A percentile compares a stretch with the other conserved stretches of the same genome.
Evolutionary conservation across 1,140 invertebrate genomes (phyloP).

Genomic region (Drosophila pseudoobscura): DNA sequence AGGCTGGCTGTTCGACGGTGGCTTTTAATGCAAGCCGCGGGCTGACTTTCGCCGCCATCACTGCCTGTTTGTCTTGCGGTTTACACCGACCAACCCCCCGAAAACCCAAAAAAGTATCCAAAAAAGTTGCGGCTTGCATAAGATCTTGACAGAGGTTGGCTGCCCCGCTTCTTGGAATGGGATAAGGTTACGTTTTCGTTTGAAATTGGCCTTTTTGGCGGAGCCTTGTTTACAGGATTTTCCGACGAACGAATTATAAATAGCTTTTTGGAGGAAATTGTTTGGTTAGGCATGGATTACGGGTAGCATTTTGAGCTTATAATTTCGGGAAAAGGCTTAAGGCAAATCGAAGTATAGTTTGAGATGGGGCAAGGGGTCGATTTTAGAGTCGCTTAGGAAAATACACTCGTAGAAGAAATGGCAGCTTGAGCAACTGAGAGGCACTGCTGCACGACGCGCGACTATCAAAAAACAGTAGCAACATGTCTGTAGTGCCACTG

Average conservation of each 20-base stretch:
- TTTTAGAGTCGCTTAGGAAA: no score
- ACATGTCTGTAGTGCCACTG: no score
- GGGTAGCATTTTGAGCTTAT: no score
- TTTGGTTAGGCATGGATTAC: not conserved
- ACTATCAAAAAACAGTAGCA: no score
- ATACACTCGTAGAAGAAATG: no score
- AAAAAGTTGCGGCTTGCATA: conserved; percentile 6
- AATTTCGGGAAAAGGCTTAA: not conserved
- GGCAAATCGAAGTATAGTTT: no score
- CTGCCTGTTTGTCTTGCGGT: conserved; percentile 60
- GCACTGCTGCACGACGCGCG: no score
- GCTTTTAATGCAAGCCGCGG: conserved; percentile 54
- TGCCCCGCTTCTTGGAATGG: not conserved
- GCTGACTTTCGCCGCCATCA: conserved; percentile 20
- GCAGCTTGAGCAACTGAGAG: no score
- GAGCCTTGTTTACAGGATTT: not conserved
- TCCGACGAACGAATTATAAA: conserved; percentile 13
- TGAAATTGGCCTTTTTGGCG: not conserved
- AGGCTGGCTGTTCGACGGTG: conserved; percentile 53
- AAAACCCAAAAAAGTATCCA: conserved; percentile 25
- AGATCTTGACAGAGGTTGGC: conserved; percentile 48
- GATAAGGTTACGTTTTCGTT: conserved; percentile 1
- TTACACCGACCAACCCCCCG: conserved; percentile 31
- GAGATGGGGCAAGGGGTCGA: no score
- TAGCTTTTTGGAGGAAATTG: not conserved